These are phyloP conservation scores for Iselma pallidipennis DNA, from an alignment of 2,888 invertebrate genomes.

Conservation along the genomic window DNA sequence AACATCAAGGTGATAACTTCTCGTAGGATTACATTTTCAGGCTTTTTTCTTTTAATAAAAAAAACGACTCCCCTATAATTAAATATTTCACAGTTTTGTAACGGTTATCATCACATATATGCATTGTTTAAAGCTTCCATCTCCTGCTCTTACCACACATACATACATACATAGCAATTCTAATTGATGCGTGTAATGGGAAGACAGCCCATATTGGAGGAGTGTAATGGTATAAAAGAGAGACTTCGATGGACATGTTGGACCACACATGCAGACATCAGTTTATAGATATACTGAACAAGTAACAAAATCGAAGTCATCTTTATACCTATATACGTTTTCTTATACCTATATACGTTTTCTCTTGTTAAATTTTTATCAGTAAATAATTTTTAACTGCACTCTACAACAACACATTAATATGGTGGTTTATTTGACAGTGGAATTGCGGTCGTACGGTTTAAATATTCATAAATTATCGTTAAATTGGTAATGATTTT, in stretches of 20 bases:
- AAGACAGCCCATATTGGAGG: background rate
- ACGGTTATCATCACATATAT: background rate
- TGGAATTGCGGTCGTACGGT: background rate
- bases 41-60: too few relatives aligned
- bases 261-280: slow-evolving; percentile 2
- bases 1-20: background rate
- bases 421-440: background rate
- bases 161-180: background rate
- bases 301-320: background rate
- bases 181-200: slow-evolving; percentile 1
- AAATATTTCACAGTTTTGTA: background rate
- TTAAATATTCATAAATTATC: background rate
- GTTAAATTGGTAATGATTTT: background rate
- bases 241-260: background rate
- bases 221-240: background rate
- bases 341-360: background rate
- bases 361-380: background rate
- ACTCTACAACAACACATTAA: background rate
- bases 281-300: background rate
- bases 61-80: background rate
- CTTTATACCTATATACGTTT: background rate
- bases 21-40: too few relatives aligned
- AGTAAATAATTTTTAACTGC: background rate
- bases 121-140: background rate
- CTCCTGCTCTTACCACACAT: background rate